These are phyloP conservation scores for Casuarius casuarius DNA, from an alignment of 2,113 vertebrate genomes.

Conservation along the genomic window DNA sequence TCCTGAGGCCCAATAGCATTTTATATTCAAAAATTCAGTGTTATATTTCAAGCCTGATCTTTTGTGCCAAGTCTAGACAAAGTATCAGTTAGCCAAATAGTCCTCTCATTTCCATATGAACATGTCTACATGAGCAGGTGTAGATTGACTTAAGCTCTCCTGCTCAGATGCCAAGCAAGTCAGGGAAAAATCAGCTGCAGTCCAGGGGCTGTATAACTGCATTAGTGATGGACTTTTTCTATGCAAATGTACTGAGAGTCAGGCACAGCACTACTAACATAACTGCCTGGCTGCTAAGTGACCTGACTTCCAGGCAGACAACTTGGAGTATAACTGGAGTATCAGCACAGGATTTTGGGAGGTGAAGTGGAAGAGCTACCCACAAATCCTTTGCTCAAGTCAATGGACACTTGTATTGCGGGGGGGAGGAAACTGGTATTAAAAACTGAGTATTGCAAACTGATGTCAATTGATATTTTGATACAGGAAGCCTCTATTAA, in stretches of 20 bases:
- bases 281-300: not conserved
- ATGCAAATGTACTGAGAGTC: not conserved
- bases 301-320: not conserved
- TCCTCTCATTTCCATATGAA: not conserved
- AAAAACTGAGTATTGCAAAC: not conserved
- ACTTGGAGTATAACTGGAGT: not conserved
- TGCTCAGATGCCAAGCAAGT: not conserved
- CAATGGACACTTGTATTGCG: not conserved
- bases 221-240: not conserved
- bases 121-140: not conserved
- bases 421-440: fast-evolving
- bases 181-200: not conserved
- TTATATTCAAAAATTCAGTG: not conserved
- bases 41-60: not conserved
- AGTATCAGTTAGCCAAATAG: not conserved
- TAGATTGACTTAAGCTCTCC: not conserved
- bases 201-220: not conserved
- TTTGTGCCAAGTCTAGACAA: not conserved
- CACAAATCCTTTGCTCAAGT: not conserved
- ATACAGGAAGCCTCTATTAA: not conserved
- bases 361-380: not conserved
- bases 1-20: not conserved
- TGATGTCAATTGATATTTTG: not conserved
- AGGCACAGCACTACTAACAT: not conserved
- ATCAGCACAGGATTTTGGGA: not conserved